phyloP scores from a whole-genome alignment of 37 sponge, comb jelly and placozoan species.

The Eunapius fragilis region DNA sequence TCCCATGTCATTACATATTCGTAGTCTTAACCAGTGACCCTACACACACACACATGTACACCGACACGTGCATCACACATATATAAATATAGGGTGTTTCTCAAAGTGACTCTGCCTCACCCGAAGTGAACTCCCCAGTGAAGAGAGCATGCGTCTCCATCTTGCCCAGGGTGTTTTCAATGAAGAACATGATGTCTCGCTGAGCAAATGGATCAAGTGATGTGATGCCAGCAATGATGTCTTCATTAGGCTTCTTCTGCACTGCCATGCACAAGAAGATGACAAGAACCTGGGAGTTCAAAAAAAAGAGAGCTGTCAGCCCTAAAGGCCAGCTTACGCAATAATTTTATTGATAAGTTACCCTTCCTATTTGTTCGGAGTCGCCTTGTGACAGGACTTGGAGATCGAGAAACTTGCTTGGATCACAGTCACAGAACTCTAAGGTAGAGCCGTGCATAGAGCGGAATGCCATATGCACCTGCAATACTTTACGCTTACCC shows the following conservation, averaged over 20 bases:
- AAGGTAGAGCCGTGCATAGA: background rate
- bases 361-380: background rate
- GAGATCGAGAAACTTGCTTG: background rate
- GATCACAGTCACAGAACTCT: background rate
- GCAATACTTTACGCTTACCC: background rate
- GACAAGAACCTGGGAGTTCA: constrained; percentile 42
- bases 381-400: background rate
- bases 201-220: constrained; percentile 29
- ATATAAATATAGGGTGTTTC: too few species aligned
- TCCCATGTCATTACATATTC: too few species aligned
- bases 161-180: constrained; percentile 34
- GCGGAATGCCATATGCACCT: background rate
- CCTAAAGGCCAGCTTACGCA: background rate
- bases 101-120: constrained; percentile 11
- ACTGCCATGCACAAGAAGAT: constrained; percentile 52
- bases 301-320: background rate
- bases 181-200: constrained; percentile 61
- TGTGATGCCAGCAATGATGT: constrained; percentile 41
- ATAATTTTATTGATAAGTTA: background rate
- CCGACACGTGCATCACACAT: too few species aligned
- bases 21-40: too few species aligned
- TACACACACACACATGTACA: too few species aligned
- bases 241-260: constrained; percentile 43
- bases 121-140: constrained; percentile 39
- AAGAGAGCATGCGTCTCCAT: constrained; percentile 23